A percentile compares a stretch with the other conserved stretches of the same genome.
Conservation (phyloP, 2,113 vertebrate species). For the Phrynocephalus versicolor region DNA sequence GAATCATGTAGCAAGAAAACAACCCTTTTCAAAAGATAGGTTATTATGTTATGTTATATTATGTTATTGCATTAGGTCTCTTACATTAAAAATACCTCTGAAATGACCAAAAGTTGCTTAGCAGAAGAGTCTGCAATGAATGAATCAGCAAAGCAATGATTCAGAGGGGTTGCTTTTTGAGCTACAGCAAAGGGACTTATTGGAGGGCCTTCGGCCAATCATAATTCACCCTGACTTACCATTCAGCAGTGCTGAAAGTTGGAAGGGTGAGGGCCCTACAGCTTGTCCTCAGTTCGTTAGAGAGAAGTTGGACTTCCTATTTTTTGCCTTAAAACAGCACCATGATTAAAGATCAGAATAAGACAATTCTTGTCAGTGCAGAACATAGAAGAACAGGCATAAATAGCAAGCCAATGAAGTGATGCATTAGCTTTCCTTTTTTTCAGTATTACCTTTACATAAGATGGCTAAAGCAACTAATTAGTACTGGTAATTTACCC, state of each 20-base stretch:
- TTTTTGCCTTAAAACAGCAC: constrained; percentile 35
- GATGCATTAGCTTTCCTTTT: constrained; percentile 72
- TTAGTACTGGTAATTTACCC: constrained; percentile 77
- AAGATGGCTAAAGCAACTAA: constrained; percentile 80
- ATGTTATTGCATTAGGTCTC: neutral
- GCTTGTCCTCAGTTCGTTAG: neutral
- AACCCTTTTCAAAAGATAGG: neutral
- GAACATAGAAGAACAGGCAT: constrained; percentile 66
- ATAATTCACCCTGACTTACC: neutral
- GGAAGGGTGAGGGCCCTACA: neutral
- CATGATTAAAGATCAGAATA: constrained; percentile 30
- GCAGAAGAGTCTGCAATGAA: neutral
- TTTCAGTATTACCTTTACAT: constrained; percentile 75
- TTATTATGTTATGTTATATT: too few relatives aligned
- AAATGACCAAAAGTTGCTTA: neutral
- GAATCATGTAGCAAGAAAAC: neutral
- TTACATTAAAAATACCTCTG: neutral
- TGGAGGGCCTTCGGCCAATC: neutral
- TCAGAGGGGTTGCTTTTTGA: neutral
- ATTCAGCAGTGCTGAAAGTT: neutral
- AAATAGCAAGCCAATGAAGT: constrained; percentile 68
- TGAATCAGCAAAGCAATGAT: neutral
- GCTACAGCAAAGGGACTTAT: neutral
- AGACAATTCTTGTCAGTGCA: constrained; percentile 43
- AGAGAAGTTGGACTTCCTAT: too few relatives aligned